Percentiles rank a stretch among this genome's conserved stretches.
These are phyloP conservation scores for Aplocera efformata DNA, from an alignment of 2,888 invertebrate species.

Conservation along the genomic window DNA sequence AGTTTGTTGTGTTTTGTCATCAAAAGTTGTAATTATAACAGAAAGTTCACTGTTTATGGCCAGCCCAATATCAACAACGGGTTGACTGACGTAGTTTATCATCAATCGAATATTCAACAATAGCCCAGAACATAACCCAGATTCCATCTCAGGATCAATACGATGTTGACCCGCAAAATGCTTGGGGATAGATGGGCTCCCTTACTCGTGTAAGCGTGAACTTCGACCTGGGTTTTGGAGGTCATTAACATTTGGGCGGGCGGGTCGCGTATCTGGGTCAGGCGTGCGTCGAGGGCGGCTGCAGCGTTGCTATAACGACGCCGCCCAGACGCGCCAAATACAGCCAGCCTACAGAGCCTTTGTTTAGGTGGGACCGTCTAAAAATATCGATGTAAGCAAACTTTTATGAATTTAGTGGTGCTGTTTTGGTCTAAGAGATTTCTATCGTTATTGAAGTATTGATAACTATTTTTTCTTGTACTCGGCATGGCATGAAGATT, in stretches of 20 bases:
- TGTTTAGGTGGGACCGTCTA: conserved; percentile 31
- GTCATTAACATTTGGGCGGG: conserved; percentile 79
- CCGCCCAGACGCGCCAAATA: conserved; percentile 44
- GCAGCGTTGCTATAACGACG: conserved; percentile 66
- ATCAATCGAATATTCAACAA: no score
- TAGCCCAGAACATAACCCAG: conserved; percentile 51
- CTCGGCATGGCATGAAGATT: no score
- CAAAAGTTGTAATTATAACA: no score
- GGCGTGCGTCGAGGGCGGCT: conserved; percentile 53
- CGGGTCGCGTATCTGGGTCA: conserved; percentile 66
- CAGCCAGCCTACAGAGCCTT: conserved; percentile 35
- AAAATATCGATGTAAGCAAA: no score
- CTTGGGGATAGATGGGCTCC: conserved; percentile 59
- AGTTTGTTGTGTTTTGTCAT: no score
- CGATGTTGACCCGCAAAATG: conserved; percentile 65
- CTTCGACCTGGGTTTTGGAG: conserved; percentile 80
- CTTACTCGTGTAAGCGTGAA: conserved; percentile 76
- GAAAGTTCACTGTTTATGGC: no score
- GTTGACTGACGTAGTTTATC: no score
- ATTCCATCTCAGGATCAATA: conserved; percentile 73
- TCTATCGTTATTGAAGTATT: no score
- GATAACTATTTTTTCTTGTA: no score
- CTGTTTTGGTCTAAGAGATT: no score
- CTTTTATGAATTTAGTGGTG: no score
- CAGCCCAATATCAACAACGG: no score